Conservation (phyloP, 1,140 invertebrate genomes). For the Rhyacophila brunnea region DNA sequence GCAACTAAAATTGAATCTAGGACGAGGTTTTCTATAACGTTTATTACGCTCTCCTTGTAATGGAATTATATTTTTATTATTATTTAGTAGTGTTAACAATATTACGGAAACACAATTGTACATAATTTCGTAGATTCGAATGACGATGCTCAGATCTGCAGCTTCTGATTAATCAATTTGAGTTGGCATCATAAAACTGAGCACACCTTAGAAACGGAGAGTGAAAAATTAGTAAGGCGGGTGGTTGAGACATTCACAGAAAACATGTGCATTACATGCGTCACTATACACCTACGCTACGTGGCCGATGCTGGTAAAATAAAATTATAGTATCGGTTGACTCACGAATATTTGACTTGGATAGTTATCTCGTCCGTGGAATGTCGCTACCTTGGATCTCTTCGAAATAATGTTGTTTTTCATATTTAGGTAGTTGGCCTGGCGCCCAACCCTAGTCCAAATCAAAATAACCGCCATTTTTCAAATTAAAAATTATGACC, state of each 20-base stretch:
- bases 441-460: background rate
- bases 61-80: no score
- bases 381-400: conserved; percentile 20
- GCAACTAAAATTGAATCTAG: no score
- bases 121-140: no score
- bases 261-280: conserved; percentile 5
- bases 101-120: no score
- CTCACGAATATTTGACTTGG: conserved; percentile 7
- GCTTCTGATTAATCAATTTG: no score
- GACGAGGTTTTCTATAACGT: no score
- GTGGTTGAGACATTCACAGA: background rate
- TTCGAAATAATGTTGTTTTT: background rate
- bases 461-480: background rate
- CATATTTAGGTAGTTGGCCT: background rate
- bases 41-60: no score
- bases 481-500: no score
- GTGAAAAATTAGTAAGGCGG: background rate
- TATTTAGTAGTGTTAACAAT: no score
- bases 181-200: no score
- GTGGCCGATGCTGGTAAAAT: background rate
- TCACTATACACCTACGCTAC: background rate
- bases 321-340: conserved; percentile 1
- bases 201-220: no score
- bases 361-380: conserved; percentile 6
- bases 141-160: no score